These are phyloP conservation scores for Semotilus atromaculatus DNA, from an alignment of 2,797 vertebrate genomes.

Conservation along the genomic window DNA sequence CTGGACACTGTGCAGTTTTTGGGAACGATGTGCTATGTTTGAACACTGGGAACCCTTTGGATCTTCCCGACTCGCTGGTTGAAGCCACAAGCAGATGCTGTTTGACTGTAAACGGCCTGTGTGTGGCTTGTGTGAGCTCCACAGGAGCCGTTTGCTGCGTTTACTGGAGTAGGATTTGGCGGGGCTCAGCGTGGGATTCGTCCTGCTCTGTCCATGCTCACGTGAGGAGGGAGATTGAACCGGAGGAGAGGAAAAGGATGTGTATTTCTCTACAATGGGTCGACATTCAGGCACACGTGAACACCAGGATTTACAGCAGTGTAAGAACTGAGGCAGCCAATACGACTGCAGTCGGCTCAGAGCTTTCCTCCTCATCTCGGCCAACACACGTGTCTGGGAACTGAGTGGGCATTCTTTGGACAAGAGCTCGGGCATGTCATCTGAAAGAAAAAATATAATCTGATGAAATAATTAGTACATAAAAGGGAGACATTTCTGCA, in stretches of 20 bases:
- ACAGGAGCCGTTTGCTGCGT: conserved; percentile 40
- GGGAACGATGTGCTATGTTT: conserved; percentile 25
- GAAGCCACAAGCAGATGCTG: conserved; percentile 48
- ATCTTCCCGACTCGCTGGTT: neutral
- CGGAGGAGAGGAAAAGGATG: conserved; percentile 21
- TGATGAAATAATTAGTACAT: neutral
- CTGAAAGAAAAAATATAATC: conserved; percentile 59
- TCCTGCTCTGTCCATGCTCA: neutral
- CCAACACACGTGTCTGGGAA: conserved; percentile 69
- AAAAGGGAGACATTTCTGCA: neutral
- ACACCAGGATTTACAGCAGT: conserved; percentile 70
- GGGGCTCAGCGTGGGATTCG: neutral
- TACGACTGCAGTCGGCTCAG: conserved; percentile 73
- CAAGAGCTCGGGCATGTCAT: conserved; percentile 59
- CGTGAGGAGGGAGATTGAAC: neutral
- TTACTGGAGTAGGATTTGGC: conserved; percentile 37
- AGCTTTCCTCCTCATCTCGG: conserved; percentile 72
- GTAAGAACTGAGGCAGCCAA: conserved; percentile 79
- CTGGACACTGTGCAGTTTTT: neutral
- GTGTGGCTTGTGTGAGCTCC: conserved; percentile 18
- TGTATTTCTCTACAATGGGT: conserved; percentile 66
- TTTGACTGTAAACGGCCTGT: neutral
- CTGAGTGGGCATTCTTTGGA: conserved; percentile 56
- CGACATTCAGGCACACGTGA: conserved; percentile 61
- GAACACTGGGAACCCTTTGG: conserved; percentile 14